Percentiles rank a stretch among this genome's conserved stretches.
Evolutionary conservation across 2,113 vertebrate genomes (phyloP).

Genomic region (Thomomys bottae): DNA sequence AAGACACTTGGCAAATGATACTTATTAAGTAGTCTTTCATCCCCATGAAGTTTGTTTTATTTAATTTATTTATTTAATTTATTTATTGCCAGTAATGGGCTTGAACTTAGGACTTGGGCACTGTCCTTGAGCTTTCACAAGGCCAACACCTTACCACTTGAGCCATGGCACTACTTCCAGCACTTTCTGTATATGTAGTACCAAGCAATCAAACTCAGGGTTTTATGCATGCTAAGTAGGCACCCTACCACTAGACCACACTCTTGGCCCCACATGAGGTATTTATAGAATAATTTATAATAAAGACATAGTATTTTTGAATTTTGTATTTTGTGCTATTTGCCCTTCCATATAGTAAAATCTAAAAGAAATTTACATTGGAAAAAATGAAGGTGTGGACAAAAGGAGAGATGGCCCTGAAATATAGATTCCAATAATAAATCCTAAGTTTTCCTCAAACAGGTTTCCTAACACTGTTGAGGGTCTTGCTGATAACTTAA

Average conservation of each 20-base stretch:
- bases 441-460: not conserved
- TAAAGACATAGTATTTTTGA: constrained; percentile 41
- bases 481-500: constrained; percentile 20
- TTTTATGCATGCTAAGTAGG: too few species aligned
- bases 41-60: not conserved
- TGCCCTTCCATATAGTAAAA: constrained; percentile 3
- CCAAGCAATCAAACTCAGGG: too few species aligned
- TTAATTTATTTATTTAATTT: too few species aligned
- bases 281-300: constrained; percentile 71
- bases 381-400: not conserved
- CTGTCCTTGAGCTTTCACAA: too few species aligned
- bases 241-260: too few species aligned
- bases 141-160: too few species aligned
- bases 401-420: not conserved
- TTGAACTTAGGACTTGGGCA: too few species aligned
- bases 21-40: constrained; percentile 59
- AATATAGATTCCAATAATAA: constrained; percentile 5
- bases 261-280: not conserved
- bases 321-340: not conserved
- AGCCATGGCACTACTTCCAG: too few species aligned
- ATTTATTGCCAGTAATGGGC: too few species aligned
- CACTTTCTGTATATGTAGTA: too few species aligned
- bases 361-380: constrained; percentile 33
- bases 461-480: not conserved
- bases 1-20: constrained; percentile 48